Percentiles rank a stretch among this genome's conserved stretches.
These are phyloP conservation scores for Fulica atra DNA, from an alignment of 2,113 vertebrate genomes.

Conservation along the genomic window DNA sequence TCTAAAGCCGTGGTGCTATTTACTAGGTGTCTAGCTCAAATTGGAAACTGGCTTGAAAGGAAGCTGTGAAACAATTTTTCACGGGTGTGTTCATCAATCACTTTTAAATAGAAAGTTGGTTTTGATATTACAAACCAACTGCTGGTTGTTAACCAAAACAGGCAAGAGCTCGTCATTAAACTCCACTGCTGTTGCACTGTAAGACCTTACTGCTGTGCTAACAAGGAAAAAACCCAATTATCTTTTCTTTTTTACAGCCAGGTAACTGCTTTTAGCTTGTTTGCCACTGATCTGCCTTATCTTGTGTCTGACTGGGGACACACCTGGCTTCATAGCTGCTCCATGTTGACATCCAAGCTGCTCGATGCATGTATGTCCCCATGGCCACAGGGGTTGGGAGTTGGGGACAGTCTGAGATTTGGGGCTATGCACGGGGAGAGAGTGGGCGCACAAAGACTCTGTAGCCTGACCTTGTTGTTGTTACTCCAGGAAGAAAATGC, in stretches of 20 bases:
- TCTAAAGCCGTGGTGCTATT: background rate
- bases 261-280: background rate
- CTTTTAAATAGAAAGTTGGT: background rate
- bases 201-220: background rate
- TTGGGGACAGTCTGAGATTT: fast-evolving
- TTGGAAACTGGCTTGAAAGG: background rate
- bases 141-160: background rate
- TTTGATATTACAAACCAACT: background rate
- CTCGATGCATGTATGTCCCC: fast-evolving
- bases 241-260: background rate
- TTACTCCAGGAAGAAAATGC: background rate
- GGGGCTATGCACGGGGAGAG: background rate
- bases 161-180: background rate
- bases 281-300: background rate
- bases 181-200: background rate
- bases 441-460: fast-evolving
- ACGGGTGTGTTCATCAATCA: background rate
- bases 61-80: background rate
- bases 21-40: background rate
- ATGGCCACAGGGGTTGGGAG: fast-evolving
- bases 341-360: fast-evolving
- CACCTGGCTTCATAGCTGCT: background rate
- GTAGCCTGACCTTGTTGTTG: background rate
- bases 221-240: background rate
- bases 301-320: background rate